Evolutionary conservation across 2,113 vertebrate genomes (phyloP), one percentile per base, ranked within the genome.

Genomic region (Conger conger): DNA sequence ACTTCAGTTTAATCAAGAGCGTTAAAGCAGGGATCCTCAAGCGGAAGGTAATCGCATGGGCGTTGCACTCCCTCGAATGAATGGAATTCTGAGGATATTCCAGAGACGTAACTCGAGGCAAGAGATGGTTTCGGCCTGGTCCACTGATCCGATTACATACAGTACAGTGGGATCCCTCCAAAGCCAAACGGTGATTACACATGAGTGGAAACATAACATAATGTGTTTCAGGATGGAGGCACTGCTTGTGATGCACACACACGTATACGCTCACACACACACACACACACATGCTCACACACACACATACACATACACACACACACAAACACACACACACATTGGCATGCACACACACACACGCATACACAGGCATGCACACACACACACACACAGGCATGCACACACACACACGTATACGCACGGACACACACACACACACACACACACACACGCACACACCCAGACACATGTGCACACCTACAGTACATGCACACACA

Each of bases 251-350:
- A 63, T n/a, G 33, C 6, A 50, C 30, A 83, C 84, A 86, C 87
- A 86, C 83, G 82, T 76, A 80, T 60, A 68, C 27, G n/a, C 20
- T 1, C 87, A 79, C 84, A 53, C 82, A 86, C 45, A 85, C 57
- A 86, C 45, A 83, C 82, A 54, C 68, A 38, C 82, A 77, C n/a
- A 84, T 35, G 80, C n/a, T n/a, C n/a, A n/a, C n/a, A n/a, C n/a
- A n/a, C n/a, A n/a, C 40, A 3, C n/a, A n/a, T 45, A 81, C 33
- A 57, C 79, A 80, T 37, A 83, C 76, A 82, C 53, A 68, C 68
- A 86, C 80, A 50, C 40, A 87, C 45, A 35, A 16, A 76, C 73
- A 73, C 15, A 73, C 63, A 73, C 15, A 63, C 36, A 33, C 11
- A 82, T 50, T 77, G 54, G 16, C 45, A 68, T 27, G 36, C n/a